Base-by-base conservation (phyloP, 2,797 vertebrate species). In the Cuniculus paca region DNA sequence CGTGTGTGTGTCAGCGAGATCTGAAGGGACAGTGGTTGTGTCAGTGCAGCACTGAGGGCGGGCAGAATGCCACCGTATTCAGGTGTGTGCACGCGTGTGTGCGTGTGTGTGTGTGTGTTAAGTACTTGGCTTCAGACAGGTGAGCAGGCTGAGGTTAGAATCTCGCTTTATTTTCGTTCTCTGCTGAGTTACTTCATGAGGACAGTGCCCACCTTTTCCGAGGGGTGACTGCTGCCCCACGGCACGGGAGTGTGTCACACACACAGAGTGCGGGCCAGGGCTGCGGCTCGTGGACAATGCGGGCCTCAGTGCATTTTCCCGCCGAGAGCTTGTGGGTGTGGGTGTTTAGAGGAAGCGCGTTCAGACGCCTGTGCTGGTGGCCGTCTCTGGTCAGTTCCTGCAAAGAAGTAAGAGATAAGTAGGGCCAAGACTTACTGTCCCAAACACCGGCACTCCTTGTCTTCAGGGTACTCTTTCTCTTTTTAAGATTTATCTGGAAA, bases 401-500 rank as follows among this genome's bases (percentile, higher is more conserved):
- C 63, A 39, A 82, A 56, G 88, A 88, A 78, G 89, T 19, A n/a
- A 7, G 48, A n/a, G n/a, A n/a, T n/a, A n/a, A n/a, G n/a, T n/a
- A n/a, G n/a, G n/a, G n/a, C n/a, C n/a, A n/a, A n/a, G n/a, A n/a
- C n/a, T n/a, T 75, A 24, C 36, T 84, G 19, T 50, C 68, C 36
- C 72, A 60, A 95, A 94, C 5, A 50, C 4, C 22, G 42, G 31
- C 2, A 16, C 48, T 72, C 39, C 31, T 87, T 94, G 65, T 81
- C 48, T 77, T 83, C 54, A 61, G 26, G 17, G 39, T 45, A 34
- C 61, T 42, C 22, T 34, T 54, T 26, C 52, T 52, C 34, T 52
- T 42, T 79, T 84, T 92, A 52, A 86, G 78, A 80, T 36, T 80
- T 95, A 50, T 63, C 39, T 94, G 83, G 60, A 87, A 77, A 19